Conservation (phyloP, 2,113 vertebrate genomes). For the Vulpes vulpes region DNA sequence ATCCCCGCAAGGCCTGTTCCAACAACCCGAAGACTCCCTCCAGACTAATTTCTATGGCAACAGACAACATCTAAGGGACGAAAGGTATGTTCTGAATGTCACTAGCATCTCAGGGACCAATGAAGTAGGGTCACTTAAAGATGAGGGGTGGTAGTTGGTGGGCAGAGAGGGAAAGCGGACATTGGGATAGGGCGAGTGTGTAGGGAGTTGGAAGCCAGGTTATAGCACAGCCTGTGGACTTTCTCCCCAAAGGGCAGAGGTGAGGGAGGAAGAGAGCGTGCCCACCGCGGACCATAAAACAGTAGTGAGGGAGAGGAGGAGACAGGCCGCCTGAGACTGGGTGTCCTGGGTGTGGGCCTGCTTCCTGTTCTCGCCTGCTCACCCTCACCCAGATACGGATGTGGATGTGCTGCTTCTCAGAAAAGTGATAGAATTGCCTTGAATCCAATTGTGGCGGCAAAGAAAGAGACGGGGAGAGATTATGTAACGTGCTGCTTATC, state of each 20-base stretch:
- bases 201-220: neutral
- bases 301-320: neutral
- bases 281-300: neutral
- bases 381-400: neutral
- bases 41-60: constrained; percentile 83
- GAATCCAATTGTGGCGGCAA: neutral
- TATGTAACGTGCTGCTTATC: neutral
- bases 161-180: neutral
- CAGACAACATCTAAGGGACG: constrained; percentile 51
- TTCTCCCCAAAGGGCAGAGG: neutral
- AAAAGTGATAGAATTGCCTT: constrained; percentile 35
- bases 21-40: constrained; percentile 18
- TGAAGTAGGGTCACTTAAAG: neutral
- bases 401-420: neutral
- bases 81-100: constrained; percentile 74
- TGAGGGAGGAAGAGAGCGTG: neutral
- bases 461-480: neutral
- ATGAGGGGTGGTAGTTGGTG: neutral
- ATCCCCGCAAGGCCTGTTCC: neutral
- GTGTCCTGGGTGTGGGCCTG: neutral
- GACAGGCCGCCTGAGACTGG: fast-evolving
- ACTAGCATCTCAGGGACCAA: constrained; percentile 28
- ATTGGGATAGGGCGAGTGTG: fast-evolving
- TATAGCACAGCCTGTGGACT: neutral
- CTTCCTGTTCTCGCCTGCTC: neutral